These are phyloP conservation scores for Mus caroli DNA, from an alignment of 2,797 vertebrate species.

Conservation along the genomic window DNA sequence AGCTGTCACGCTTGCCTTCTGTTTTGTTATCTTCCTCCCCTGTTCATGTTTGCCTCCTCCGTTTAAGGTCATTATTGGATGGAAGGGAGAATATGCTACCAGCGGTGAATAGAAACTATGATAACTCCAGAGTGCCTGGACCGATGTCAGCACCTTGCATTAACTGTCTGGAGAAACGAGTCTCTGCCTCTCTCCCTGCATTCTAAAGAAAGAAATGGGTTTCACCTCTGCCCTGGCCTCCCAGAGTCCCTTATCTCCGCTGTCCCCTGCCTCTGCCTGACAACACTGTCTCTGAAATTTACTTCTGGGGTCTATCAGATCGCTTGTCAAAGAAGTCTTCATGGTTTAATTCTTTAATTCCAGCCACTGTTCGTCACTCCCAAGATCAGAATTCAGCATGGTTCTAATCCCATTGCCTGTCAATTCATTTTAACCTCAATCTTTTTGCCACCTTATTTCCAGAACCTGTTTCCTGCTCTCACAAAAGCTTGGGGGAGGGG, in stretches of 20 bases:
- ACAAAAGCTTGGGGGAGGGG: slow-evolving; percentile 68
- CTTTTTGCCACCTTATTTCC: slow-evolving; percentile 77
- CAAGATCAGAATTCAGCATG: slow-evolving; percentile 80
- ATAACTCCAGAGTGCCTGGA: background rate
- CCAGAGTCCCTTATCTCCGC: background rate
- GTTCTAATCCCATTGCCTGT: slow-evolving; percentile 86
- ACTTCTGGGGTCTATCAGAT: slow-evolving; percentile 62
- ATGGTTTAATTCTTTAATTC: slow-evolving; percentile 85
- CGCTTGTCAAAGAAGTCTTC: slow-evolving; percentile 77
- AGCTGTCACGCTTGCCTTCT: slow-evolving; percentile 26
- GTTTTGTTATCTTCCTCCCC: slow-evolving; percentile 47
- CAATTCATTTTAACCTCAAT: slow-evolving; percentile 85
- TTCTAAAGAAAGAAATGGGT: background rate
- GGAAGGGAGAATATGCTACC: slow-evolving; percentile 5
- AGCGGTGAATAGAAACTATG: slow-evolving; percentile 8
- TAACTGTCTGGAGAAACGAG: background rate
- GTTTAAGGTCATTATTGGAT: slow-evolving; percentile 62
- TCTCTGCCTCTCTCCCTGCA: no score
- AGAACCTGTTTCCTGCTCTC: slow-evolving; percentile 75
- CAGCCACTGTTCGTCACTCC: slow-evolving; percentile 81
- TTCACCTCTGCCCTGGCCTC: background rate
- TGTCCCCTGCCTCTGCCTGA: slow-evolving; percentile 52
- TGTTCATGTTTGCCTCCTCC: slow-evolving; percentile 49
- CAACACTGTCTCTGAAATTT: slow-evolving; percentile 69
- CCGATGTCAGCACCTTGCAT: background rate